A percentile compares a stretch with the other conserved stretches of the same genome.
Evolutionary conservation across 2,797 vertebrate species (phyloP).

Genomic region (Halcyon chelicuti): DNA sequence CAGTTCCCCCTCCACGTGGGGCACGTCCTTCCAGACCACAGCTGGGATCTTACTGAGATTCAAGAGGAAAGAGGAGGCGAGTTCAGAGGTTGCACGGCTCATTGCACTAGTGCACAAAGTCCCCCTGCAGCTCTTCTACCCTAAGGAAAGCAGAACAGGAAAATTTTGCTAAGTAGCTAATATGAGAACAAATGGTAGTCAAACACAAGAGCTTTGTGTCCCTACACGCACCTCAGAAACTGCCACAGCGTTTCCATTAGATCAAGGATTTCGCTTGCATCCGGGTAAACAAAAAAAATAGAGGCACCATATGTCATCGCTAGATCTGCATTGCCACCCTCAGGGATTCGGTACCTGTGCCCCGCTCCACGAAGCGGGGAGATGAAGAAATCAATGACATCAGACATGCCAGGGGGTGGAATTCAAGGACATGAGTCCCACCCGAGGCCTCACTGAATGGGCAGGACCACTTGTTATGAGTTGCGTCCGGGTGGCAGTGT

Average conservation of each 20-base stretch:
- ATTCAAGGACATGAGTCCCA: background rate
- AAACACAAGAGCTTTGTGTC: background rate
- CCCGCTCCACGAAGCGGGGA: accelerated
- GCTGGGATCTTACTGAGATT: background rate
- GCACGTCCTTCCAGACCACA: background rate
- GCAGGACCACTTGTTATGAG: background rate
- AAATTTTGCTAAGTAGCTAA: background rate
- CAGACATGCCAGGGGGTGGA: background rate
- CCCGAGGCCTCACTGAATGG: background rate
- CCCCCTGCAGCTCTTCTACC: background rate
- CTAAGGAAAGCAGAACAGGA: background rate
- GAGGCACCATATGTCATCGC: accelerated
- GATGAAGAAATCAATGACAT: background rate
- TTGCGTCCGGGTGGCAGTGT: background rate
- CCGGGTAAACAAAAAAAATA: background rate
- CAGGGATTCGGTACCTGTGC: background rate
- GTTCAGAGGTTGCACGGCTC: background rate
- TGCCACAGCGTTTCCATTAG: background rate
- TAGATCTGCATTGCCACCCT: background rate
- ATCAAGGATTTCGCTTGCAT: background rate
- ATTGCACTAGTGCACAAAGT: background rate
- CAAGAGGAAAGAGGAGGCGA: background rate
- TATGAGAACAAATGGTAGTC: background rate
- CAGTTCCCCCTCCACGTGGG: background rate
- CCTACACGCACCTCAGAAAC: background rate